Base-by-base conservation (phyloP, 2,797 vertebrate genomes). In the Danio albolineatus region DNA sequence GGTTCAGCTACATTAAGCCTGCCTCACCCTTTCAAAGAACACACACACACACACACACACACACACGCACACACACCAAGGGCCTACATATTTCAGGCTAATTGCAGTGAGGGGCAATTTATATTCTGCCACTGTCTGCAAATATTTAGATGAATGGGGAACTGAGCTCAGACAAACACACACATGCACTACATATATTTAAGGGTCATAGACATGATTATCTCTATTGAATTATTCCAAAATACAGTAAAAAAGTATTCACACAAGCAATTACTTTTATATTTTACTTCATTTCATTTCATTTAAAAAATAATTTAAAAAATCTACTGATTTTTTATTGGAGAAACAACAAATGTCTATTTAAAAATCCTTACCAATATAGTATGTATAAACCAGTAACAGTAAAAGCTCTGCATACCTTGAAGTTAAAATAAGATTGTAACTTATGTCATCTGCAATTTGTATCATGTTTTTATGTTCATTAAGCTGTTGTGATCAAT, bases 81-180 rank as follows among this genome's bases (percentile, higher is more conserved):
- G 54, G 70, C 79, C 46, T 49, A 74, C 73, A 74, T 65, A 71
- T 62, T 61, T 8, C 6, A 76, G 21, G 41, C 73, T 82, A 77
- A 84, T 84, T 82, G 83, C 80, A 86, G 83, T 84, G 73, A 77
- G 28, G 74, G 83, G 48, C 79, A 80, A 41, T 86, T 91, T 84
- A 90, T 87, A 90, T 91, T 90, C 87, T 86, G 85, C 87, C 82
- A 85, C 78, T 82, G 84, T 89, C 86, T 89, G 89, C 88, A 91
- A 76, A 87, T 87, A 85, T 81, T 83, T 83, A 86, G 82, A 89
- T 86, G 87, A 88, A 83, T 71, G 65, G 73, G 65, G 65, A 28
- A 56, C 51, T 49, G 44, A 49, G 69, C 46, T 4, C 60, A 73
- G 17, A 78, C 60, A 66, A 59, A 62, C 62, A 49, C 17, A 19